phyloP scores from a whole-genome alignment of 1,140 invertebrate genomes.

The Aphaenogaster ashmeadi region DNA sequence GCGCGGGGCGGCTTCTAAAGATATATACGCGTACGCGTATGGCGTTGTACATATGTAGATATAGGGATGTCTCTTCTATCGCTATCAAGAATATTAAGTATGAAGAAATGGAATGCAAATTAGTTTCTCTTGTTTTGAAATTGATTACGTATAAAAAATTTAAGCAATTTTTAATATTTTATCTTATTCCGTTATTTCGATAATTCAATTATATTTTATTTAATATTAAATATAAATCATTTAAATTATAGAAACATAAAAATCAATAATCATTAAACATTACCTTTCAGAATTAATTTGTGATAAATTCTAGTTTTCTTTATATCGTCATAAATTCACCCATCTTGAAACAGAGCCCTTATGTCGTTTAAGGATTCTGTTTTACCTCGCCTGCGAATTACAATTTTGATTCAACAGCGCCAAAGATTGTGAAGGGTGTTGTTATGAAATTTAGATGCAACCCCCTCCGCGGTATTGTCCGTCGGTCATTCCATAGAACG shows the following conservation, averaged over 20 bases:
- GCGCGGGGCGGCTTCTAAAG: conserved; percentile 80
- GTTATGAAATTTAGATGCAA: conserved; percentile 47
- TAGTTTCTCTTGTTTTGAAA: not conserved
- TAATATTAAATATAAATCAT: not conserved
- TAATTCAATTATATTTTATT: conserved; percentile 16
- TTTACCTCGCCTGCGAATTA: not conserved
- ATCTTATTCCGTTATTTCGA: not conserved
- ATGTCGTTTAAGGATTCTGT: not conserved
- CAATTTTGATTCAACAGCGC: not conserved
- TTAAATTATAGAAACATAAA: not conserved
- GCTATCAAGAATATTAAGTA: conserved; percentile 63
- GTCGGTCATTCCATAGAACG: conserved; percentile 41
- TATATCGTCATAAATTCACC: not conserved
- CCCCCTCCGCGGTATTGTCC: conserved; percentile 38
- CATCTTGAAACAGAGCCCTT: not conserved
- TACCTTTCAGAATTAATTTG: not conserved
- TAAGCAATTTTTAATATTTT: not conserved
- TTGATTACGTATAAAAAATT: not conserved
- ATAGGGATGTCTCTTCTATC: conserved; percentile 46
- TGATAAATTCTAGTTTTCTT: not conserved
- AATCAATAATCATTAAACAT: not conserved
- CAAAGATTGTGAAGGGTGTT: not conserved
- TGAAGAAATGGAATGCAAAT: conserved; percentile 38
- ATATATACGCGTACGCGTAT: conserved; percentile 66
- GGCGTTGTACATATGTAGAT: conserved; percentile 27